Base-by-base conservation (phyloP, 2,888 invertebrate genomes). In the Lucinisca nassula region DNA sequence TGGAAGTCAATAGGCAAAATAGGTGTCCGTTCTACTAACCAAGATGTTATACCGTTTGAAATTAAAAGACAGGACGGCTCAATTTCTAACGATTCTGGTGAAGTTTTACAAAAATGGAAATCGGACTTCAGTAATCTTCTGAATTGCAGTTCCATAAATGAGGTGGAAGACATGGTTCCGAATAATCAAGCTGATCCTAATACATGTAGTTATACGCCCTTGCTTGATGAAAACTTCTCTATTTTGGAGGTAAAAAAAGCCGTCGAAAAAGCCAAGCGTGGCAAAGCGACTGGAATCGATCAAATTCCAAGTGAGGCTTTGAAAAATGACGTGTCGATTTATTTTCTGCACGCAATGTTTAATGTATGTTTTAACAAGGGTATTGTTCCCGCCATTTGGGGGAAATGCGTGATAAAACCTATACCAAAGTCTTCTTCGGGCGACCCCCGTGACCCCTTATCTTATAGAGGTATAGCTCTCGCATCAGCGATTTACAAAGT, bases 1-100 rank as follows among this genome's bases (percentile, higher is more conserved):
- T 85, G 85, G 85, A 85, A 85, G 40, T 76, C 70, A 10, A 85
- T 81, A 55, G 85, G 85, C 14, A 73, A 37, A 58, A 21, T 61
- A 10, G 61, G 61, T 24, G 61, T 61, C 30, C 24, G 30, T 61
- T 27, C 10, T 30, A 30, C 14, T 6, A 61, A 61, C 3, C 6
- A 30, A 4, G 27, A 30, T 10, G 6, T 27, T 61, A 27, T 61
- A 27, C 61, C 61, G 21, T 30, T 30, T 61, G 61, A 61, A 21
- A 30, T 61, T 30, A 21, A 27, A 3, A 61, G 10, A 6, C 14
- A 4, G 6, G 61, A 61, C 21, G 61, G 30, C 30, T 61, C 61
- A 27, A 30, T 21, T 8, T 17, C 61, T 6, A 61, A 6, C 10
- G 21, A 21, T 8, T 27, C 30, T 30, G 61, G 6, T 30, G 30